Base-by-base conservation (phyloP, 2,888 invertebrate species). In the Palloptera scutellata region DNA sequence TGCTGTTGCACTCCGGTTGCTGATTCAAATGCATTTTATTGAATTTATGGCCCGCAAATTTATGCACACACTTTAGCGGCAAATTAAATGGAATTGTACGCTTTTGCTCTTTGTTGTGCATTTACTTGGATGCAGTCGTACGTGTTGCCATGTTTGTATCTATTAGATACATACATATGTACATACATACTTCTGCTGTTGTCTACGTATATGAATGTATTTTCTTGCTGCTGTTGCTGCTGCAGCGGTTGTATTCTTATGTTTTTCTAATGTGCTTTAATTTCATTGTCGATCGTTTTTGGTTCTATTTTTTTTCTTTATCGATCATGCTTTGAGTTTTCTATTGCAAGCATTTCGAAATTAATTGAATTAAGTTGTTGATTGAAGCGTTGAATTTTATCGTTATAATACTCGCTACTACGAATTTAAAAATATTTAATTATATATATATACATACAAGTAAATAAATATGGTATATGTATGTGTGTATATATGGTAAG, bases 291-390 rank as follows among this genome's bases (percentile, higher is more conserved):
- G 64, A 64, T 64, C 52, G 59, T 48, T 52, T 58, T 59, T 51
- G n/a, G n/a, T n/a, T n/a, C n/a, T n/a, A n/a, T 58, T 51, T 58
- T 51, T 52, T 20, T 64, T 64, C 52, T 40, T 30, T 51, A 12
- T 42, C 40, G 48, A 45, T 64, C 45, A 30, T 63, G 54, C 42
- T 19, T 19, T 53, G 61, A 17, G 12, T 19, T 12, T 54, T 20
- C 13, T 30, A n/a, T n/a, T 13, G 15, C 43, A n/a, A 62, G 64
- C 73, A 72, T 75, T 75, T 72, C 72, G 71, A 74, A 78, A 77
- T 75, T 78, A 78, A 81, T 81, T 80, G 75, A 80, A 77, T 80
- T 78, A 76, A 80, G 73, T 73, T 77, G 79, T 78, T 78, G 79
- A 81, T 75, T 54, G 80, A 76, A 76, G 76, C 76, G 76, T 74